Base-by-base conservation (phyloP, 1,140 invertebrate genomes). In the Scaptomyza graminum region DNA sequence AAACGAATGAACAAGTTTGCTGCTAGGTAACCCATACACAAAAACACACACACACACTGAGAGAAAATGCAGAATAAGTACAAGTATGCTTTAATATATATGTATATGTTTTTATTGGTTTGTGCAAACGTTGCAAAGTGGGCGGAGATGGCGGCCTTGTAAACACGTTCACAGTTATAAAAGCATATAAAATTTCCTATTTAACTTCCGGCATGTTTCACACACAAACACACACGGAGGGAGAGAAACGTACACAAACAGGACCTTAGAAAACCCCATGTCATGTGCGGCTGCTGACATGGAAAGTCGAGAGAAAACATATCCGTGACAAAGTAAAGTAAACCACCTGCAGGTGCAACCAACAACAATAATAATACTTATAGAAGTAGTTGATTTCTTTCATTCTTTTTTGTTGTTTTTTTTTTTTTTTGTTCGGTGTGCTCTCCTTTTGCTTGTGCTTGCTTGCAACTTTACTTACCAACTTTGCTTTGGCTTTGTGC, bases 271-370 rank as follows among this genome's bases (percentile, higher is more conserved):
- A 50, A 16, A 11, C 11, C 28, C 31, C 49, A 47, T 34, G 52
- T 47, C 64, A 46, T 67, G 46, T 56, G 66, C 28, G 62, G 22
- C 63, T 73, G 70, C 73, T 76, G 82, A 78, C 65, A 66, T 82
- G 74, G 77, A 75, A 83, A 87, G 78, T 87, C 75, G 56, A 79
- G 83, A 71, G 84, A 88, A 88, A 87, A 87, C 83, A 87, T 88
- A 87, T 87, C 83, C 83, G 83, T 87, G 83, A 87, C 83, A 87
- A 87, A 87, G 83, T 87, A 88, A 87, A 87, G 79, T 82, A 83
- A 87, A 83, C 71, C 83, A 76, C 64, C 83, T 76, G 51, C 80
- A 88, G 83, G 83, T 88, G 82, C 82, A 88, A 75, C 43, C 82
- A 78, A 81, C 82, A 87, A 78, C 80, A 85, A 87, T 75, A 87